These are phyloP conservation scores for Paraescarpia echinospica DNA, from an alignment of 1,140 invertebrate species.

Conservation along the genomic window DNA sequence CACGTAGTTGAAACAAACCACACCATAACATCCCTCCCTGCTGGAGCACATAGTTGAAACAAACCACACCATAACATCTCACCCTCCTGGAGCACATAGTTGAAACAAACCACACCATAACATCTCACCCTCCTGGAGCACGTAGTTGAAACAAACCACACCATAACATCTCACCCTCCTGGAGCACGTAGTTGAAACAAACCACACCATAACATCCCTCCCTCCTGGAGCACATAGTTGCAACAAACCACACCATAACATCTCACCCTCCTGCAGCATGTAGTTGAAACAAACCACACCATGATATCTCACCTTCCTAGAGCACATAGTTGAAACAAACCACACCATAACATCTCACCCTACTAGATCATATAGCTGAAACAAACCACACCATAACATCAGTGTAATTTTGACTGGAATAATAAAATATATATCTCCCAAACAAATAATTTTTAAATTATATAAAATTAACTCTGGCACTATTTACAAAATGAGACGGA, in stretches of 20 bases:
- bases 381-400: slow-evolving; percentile 10
- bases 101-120: no score
- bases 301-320: no score
- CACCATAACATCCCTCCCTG: slow-evolving; percentile 63
- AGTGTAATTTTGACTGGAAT: neutral
- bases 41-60: slow-evolving; percentile 50
- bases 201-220: no score
- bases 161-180: no score
- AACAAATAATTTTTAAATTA: neutral
- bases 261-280: no score
- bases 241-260: slow-evolving; percentile 22
- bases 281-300: no score
- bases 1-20: slow-evolving; percentile 45
- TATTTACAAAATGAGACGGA: neutral
- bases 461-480: neutral
- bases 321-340: no score
- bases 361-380: slow-evolving; percentile 34
- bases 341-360: no score
- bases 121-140: no score
- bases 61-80: slow-evolving; percentile 3
- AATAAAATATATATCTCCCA: neutral
- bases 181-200: no score
- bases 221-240: slow-evolving; percentile 42
- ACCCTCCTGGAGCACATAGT: no score
- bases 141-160: no score